Conservation (phyloP, 2,797 vertebrate genomes). For the Macrochelys suwanniensis region DNA sequence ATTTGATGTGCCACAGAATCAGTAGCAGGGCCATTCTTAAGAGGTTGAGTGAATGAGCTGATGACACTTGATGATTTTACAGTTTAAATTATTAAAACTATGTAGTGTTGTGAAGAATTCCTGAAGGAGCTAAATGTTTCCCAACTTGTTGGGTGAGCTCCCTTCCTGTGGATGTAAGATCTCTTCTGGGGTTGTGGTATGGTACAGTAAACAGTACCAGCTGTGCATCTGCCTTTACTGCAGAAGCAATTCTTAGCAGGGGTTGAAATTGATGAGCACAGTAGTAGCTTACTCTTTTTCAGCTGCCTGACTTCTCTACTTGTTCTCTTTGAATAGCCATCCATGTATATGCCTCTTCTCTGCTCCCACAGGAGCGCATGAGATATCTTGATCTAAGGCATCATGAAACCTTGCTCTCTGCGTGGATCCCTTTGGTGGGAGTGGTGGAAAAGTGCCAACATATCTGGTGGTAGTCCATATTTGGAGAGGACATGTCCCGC, state of each 20-base stretch:
- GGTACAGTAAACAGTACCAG: neutral
- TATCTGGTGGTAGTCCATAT: neutral
- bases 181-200: neutral
- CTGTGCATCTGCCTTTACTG: neutral
- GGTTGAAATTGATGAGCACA: neutral
- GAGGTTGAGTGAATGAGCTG: neutral
- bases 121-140: neutral
- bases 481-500: neutral
- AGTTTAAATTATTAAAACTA: neutral
- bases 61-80: neutral
- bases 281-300: neutral
- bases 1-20: neutral
- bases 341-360: neutral
- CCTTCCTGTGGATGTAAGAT: neutral
- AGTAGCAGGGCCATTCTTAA: neutral
- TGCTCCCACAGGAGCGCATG: neutral
- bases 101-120: neutral
- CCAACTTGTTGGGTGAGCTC: neutral
- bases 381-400: neutral
- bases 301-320: neutral
- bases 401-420: neutral
- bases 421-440: neutral
- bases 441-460: neutral
- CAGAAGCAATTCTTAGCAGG: neutral
- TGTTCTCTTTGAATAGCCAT: too few species aligned